Base-by-base conservation (phyloP, 2,888 invertebrate species). In the Empis livida region DNA sequence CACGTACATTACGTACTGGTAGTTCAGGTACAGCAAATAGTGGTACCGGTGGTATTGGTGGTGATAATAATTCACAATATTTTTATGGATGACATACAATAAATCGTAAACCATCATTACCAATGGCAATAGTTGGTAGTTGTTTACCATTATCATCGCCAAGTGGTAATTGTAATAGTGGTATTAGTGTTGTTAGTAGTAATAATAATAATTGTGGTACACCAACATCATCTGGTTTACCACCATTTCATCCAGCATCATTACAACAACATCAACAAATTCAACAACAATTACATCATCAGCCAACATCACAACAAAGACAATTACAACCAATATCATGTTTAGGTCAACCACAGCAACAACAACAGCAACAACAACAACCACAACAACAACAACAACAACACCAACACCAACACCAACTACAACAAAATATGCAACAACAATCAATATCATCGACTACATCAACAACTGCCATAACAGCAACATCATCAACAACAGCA, bases 71-170 rank as follows among this genome's bases (percentile, higher is more conserved):
- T 48, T 47, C 55, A 32, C 65, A 65, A 53, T 66, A 65, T 45
- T 66, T 62, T 54, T 67, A 65, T 48, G 68, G 68, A 63, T 68
- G 68, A 68, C 68, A 68, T 54, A 63, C 65, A 53, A 57, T 67
- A 5, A 65, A 60, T 54, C 64, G 62, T 31, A 65, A 61, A 54
- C 53, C 62, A 17, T 63, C 65, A 20, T 51, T 64, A 47, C 65
- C 63, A 17, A 60, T 62, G 37, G 56, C 59, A 15, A 56, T 59
- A 50, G 62, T 63, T 47, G 58, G 61, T 42, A 55, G 61, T 32
- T 41, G 41, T 27, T 44, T 48, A 46, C 42, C 52, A 16, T 35
- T 46, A 42, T 40, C 48, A 35, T 20, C 50, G 30, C n/a, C 41
- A 41, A 13, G 9, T 11, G 10, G 11, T 32, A 13, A 13, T n/a